Evolutionary conservation across 2,888 invertebrate species (phyloP), one percentile per base, ranked within the genome.

Genomic region (Volucella bombylans): DNA sequence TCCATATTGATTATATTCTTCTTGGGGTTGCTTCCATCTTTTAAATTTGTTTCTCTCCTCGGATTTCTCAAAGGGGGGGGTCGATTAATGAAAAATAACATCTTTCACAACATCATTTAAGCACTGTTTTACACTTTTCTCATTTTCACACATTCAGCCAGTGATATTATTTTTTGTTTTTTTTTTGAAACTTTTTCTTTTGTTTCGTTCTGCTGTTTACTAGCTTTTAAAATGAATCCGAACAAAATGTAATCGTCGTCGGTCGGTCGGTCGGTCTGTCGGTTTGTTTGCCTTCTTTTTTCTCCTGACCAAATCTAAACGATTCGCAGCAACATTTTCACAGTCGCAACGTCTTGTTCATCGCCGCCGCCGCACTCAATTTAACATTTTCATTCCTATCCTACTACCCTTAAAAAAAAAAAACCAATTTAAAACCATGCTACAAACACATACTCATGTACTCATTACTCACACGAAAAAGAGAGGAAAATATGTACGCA

Each of bases 1-100:
- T 83, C 80, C 83, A 83, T 83, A 83, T 83, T 83, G 83, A 83
- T 83, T 83, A 83, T 79, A 80, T 74, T 67, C 74, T 74, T 83
- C 55, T 80, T 74, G 71, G 67, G 69, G 73, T 83, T 83, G 74
- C 80, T 79, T 74, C 79, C 83, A 83, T 83, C 69, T 74, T 80
- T 80, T 61, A 11, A 80, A 71, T 73, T 71, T 64, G 57, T 55
- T 65, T 82, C 47, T 64, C 69, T 77, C 8, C 43, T 31, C 14
- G 8, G 8, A 68, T 62, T 67, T 64, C 47, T 43, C 50, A 14
- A 31, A 12, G n/a, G n/a, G 47, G 54, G 77, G 69, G 65, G 23
- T 61, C 14, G 50, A 12, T 52, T 65, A 52, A 43, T 49, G 10
- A 31, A 43, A 45, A 55, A 39, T 49, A 38, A 50, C 41, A 65